Evolutionary conservation across 2,113 vertebrate species (phyloP), one percentile per base, ranked within the genome.

Genomic region (Sebastes fasciatus): DNA sequence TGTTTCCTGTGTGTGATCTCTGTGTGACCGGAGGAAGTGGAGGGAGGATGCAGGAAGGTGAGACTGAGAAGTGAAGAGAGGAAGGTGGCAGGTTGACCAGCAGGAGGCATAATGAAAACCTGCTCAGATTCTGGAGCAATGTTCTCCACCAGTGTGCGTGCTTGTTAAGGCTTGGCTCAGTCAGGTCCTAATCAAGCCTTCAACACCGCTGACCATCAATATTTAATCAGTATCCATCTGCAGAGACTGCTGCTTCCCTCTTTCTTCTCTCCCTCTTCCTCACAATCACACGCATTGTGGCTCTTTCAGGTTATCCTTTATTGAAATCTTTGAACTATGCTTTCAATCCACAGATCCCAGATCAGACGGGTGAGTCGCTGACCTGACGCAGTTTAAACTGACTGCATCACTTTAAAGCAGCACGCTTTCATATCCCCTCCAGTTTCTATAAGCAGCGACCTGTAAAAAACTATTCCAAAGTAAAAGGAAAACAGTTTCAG

Each of bases 181-280:
- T 88, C 76, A 78, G 74, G 66, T 77, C 58, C 87, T 85, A 88
- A 91, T 93, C 89, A 91, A 86, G 84, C 74, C 82, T 84, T 88
- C 85, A 84, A 82, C 89, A 86, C 80, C 23, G 57, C 86, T 88
- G 87, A 88, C 66, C 83, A 91, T 94, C 84, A 92, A 92, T 94
- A 91, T 86, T 94, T 91, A 88, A 94, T 90, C 80, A 89, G 83
- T 71, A 88, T 91, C 92, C 89, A 90, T 91, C 86, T 93, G 91
- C 85, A 87, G 87, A 87, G 84, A 69, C 86, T 52, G 74, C 86
- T 81, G 86, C 89, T 80, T 77, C 77, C 19, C 57, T 79, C 76
- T 89, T 70, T 83, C 77, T 74, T 81, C 11, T 14, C 42, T 5
- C 87, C n/a, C 54, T 60, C 57, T 60, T 23, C 19, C 51, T 54